phyloP scores from a whole-genome alignment of 2,113 vertebrate species.

The Orycteropus afer region DNA sequence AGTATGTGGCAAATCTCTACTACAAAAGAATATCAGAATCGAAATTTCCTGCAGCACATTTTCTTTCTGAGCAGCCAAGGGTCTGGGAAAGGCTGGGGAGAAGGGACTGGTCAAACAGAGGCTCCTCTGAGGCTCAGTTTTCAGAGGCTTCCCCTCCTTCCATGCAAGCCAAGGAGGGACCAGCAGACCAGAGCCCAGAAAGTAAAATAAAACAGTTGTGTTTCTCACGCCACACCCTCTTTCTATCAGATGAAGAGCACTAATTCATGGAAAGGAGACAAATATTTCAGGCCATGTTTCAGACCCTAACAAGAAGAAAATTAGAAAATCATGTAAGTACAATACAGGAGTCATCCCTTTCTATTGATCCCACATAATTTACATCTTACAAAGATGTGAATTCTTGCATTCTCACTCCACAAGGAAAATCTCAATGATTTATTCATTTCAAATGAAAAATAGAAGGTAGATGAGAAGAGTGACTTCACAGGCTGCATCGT shows the following conservation, averaged over 20 bases:
- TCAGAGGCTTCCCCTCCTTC: conserved; percentile 1
- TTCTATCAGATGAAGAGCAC: conserved; percentile 82
- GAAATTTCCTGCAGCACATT: conserved; percentile 45
- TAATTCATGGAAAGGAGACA: conserved; percentile 75
- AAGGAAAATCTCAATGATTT: conserved; percentile 98
- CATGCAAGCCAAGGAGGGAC: not conserved
- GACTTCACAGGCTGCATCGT: conserved; percentile 95
- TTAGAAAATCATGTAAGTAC: conserved; percentile 87
- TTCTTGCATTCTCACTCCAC: conserved; percentile 95
- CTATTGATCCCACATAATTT: conserved; percentile 99
- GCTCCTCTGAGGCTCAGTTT: conserved; percentile 57
- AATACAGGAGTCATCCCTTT: conserved; percentile 88
- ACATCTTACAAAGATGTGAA: conserved; percentile 96
- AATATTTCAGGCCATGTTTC: conserved; percentile 83
- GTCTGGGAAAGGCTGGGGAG: not conserved
- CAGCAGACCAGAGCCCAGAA: conserved; percentile 47
- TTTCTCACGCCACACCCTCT: conserved; percentile 47
- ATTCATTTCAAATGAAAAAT: conserved; percentile 98
- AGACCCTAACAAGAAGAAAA: conserved; percentile 86
- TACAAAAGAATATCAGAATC: not conserved
- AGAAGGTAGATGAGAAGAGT: conserved; percentile 98
- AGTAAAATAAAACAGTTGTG: not conserved
- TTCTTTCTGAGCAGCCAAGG: conserved; percentile 38
- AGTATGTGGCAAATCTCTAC: not conserved
- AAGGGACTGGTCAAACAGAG: conserved; percentile 55